Conservation (phyloP, 2,797 vertebrate genomes). For the Alca torda region DNA sequence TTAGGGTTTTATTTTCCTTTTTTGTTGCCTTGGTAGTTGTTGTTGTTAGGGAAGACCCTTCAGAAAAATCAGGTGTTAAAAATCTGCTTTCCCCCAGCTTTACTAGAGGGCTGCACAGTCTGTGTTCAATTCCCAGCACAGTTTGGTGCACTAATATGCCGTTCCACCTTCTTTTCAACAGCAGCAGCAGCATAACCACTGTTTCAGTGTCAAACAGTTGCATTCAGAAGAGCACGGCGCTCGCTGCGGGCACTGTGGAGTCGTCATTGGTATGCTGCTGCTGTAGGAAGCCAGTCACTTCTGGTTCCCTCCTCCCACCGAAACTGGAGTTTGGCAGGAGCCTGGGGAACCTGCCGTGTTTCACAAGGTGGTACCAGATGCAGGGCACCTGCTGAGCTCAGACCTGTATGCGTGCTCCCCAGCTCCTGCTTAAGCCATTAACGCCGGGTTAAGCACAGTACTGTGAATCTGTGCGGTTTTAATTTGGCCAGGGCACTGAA, state of each 20-base stretch:
- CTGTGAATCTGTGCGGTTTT: fast-evolving
- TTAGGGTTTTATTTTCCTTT: not conserved
- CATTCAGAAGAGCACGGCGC: not conserved
- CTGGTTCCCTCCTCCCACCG: not conserved
- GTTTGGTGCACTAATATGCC: fast-evolving
- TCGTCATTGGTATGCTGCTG: not conserved
- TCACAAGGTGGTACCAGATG: not conserved
- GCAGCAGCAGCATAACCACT: not conserved
- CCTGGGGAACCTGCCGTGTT: not conserved
- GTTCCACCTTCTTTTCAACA: not conserved
- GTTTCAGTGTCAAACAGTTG: not conserved
- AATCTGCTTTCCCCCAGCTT: not conserved
- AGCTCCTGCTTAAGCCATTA: not conserved
- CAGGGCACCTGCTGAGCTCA: not conserved
- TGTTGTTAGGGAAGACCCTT: not conserved
- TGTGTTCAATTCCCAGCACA: not conserved
- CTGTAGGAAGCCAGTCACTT: not conserved
- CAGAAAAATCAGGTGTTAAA: not conserved
- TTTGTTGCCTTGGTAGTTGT: not conserved
- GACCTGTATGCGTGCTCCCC: not conserved
- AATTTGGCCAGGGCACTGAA: not conserved
- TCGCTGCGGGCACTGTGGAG: not conserved
- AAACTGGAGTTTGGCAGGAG: not conserved
- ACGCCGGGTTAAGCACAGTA: not conserved
- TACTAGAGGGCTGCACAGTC: not conserved